phyloP scores from a whole-genome alignment of 2,888 invertebrate species.

The Bellardia pandia region DNA sequence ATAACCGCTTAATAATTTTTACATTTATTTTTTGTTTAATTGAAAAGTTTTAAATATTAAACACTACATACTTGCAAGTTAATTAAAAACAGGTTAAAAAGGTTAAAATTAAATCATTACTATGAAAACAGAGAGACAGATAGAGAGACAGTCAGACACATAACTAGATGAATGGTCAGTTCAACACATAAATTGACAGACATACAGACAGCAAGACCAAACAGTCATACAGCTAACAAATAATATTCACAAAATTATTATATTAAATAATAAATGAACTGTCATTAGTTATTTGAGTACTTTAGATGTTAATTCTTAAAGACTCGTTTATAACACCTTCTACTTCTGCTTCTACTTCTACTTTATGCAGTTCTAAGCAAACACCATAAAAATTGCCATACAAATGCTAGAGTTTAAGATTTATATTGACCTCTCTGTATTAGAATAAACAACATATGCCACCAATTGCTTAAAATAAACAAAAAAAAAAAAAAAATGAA shows the following conservation, averaged over 20 bases:
- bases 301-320: constrained; percentile 60
- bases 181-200: constrained; percentile 3
- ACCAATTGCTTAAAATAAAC: constrained; percentile 48
- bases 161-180: constrained; percentile 37
- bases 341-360: background rate
- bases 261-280: constrained; percentile 65
- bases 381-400: background rate
- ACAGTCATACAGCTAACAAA: background rate
- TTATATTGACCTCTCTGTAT: constrained; percentile 66
- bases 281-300: constrained; percentile 68
- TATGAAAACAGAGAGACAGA: background rate
- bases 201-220: constrained; percentile 14
- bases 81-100: constrained; percentile 71
- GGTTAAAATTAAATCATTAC: constrained; percentile 56
- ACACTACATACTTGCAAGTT: constrained; percentile 46
- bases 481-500: constrained; percentile 19
- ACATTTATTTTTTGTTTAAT: constrained; percentile 10
- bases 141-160: constrained; percentile 5
- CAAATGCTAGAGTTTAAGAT: constrained; percentile 38
- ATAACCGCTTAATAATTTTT: constrained; percentile 58
- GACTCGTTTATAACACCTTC: constrained; percentile 69
- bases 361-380: constrained; percentile 5
- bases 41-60: constrained; percentile 9
- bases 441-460: constrained; percentile 55
- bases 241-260: constrained; percentile 36